Evolutionary conservation across 37 sponge, comb jelly and placozoan genomes (phyloP), one percentile per base, ranked within the genome.

Genomic region (Tethya wilhelma): DNA sequence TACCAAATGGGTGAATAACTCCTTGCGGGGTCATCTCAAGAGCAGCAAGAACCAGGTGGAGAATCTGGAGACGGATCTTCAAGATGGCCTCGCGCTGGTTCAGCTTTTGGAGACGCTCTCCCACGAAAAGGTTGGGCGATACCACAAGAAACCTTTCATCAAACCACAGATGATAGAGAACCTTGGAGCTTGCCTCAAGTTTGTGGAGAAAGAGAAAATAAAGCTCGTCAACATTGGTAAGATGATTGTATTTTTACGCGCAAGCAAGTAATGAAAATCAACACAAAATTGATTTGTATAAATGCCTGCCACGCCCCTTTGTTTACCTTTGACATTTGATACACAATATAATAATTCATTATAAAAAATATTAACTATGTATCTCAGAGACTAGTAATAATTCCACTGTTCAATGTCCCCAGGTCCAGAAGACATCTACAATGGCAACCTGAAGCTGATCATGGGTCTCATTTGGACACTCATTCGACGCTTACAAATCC

Each of bases 401-500:
- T 20, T 20, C 17, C n/a, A 11, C 55, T 49, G 17, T 49, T 26
- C 29, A 9, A 38, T 33, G 19, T 32, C 3, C 17, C 5, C 28
- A 66, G 98, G 95, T 45, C 84, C 90, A 44, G 82, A 83, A 39
- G 98, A 97, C 67, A 79, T 97, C 31, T 84, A 87, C 86, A 88
- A 83, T 58, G 98, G 93, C 22, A 90, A 95, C 39, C 66, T 93
- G 58, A 97, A 97, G 87, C 84, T 97, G 60, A 94, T 92, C n/a
- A 62, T 94, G 43, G 98, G 98, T 29, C 81, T 97, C 23, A 84
- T 97, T 1, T 94, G 98, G 98, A 97, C 90, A 33, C 87, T 97
- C 59, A 97, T 97, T 38, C 75, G 93, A 23, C 79, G 82, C 29
- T 97, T 85, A 62, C 98, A 97, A 69, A 85, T 97, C 69, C 71